Conservation (phyloP, 2,797 vertebrate species). For the Parambassis ranga region DNA sequence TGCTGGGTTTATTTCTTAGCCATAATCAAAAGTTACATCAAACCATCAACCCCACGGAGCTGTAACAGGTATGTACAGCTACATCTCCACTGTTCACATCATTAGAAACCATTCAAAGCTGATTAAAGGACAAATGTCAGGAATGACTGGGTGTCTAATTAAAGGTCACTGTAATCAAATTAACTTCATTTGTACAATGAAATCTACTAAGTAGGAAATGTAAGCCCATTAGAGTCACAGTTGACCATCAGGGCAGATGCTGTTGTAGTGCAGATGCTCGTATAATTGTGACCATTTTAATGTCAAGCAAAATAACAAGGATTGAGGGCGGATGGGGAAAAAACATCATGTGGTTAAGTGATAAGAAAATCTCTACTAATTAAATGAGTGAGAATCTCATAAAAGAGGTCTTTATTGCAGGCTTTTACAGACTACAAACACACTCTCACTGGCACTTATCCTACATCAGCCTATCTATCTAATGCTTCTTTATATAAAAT, state of each 20-base stretch:
- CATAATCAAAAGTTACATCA: constrained; percentile 6
- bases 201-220: neutral
- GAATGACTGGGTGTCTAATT: constrained; percentile 10
- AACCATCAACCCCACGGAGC: too few relatives aligned
- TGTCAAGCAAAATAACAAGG: neutral
- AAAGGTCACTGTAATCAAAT: constrained; percentile 13
- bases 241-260: neutral
- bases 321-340: neutral
- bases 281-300: neutral
- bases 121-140: constrained; percentile 16
- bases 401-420: neutral
- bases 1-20: neutral
- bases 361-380: neutral
- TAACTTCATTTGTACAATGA: neutral
- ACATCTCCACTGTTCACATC: neutral
- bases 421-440: neutral
- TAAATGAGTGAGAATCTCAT: neutral
- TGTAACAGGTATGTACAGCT: neutral
- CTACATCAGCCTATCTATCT: neutral
- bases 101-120: neutral
- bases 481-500: neutral
- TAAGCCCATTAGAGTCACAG: constrained; percentile 3
- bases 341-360: neutral
- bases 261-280: neutral
- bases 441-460: neutral